Percentiles rank a stretch among this genome's conserved stretches.
Evolutionary conservation across 2,113 vertebrate species (phyloP).

Genomic region (Epinephelus cyanopodus): DNA sequence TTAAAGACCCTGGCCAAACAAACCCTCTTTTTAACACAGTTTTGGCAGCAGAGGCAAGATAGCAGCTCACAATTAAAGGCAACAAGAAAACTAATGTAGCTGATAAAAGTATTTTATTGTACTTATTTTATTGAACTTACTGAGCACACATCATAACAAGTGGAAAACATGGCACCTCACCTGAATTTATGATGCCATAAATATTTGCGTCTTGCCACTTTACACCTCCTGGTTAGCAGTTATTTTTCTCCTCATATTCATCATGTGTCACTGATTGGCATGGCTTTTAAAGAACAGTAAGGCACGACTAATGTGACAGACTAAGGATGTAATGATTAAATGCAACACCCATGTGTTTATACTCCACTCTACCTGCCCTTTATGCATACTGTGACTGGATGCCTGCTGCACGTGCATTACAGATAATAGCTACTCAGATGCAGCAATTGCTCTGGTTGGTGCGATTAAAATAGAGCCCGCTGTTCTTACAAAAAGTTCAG

Average conservation of each 20-base stretch:
- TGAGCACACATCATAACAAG: not conserved
- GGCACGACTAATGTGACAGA: slow-evolving; percentile 3
- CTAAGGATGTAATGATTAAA: slow-evolving; percentile 22
- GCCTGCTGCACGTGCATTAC: not conserved
- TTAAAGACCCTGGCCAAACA: no score
- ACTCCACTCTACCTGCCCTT: not conserved
- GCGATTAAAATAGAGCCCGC: not conserved
- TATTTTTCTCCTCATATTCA: slow-evolving; percentile 2
- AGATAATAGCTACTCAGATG: not conserved
- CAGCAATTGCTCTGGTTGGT: not conserved
- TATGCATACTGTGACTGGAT: not conserved
- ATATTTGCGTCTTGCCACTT: not conserved
- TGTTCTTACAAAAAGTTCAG: slow-evolving; percentile 1
- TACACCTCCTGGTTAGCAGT: not conserved
- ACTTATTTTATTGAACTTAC: not conserved
- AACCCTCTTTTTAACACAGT: no score
- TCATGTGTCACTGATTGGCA: slow-evolving; percentile 5
- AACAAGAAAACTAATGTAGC: not conserved
- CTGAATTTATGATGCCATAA: slow-evolving; percentile 18
- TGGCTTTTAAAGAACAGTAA: not conserved
- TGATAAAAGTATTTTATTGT: not conserved
- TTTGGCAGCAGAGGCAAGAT: no score
- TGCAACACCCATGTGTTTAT: slow-evolving; percentile 7
- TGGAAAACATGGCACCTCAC: not conserved
- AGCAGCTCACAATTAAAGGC: not conserved